Conservation (phyloP, 2,888 invertebrate genomes). For the Ophraella communa region DNA sequence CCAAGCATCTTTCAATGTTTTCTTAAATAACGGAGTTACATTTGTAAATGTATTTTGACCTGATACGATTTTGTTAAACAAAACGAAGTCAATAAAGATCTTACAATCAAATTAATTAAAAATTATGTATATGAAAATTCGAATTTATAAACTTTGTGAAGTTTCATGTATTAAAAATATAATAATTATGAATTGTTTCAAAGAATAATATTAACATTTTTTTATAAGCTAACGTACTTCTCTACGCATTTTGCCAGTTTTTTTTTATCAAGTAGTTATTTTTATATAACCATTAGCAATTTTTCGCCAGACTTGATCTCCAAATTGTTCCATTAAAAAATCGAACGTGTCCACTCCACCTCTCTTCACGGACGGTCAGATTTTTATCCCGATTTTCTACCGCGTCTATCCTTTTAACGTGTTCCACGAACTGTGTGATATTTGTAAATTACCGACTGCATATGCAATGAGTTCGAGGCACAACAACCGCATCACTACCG, state of each 20-base stretch:
- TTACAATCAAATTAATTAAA: no score
- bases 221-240: not conserved
- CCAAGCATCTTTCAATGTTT: no score
- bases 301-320: slow-evolving; percentile 17
- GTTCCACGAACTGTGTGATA: slow-evolving; percentile 30
- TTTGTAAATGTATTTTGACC: no score
- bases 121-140: no score
- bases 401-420: slow-evolving; percentile 23
- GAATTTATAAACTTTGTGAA: no score
- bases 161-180: no score
- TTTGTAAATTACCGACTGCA: slow-evolving; percentile 28
- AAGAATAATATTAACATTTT: not conserved
- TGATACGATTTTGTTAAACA: no score
- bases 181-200: no score
- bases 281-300: slow-evolving; percentile 26
- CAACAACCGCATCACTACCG: slow-evolving; percentile 9
- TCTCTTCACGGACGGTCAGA: slow-evolving; percentile 19
- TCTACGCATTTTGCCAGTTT: slow-evolving; percentile 3
- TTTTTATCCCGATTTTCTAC: slow-evolving; percentile 23
- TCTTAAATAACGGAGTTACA: no score
- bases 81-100: no score
- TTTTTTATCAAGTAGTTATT: slow-evolving; percentile 1
- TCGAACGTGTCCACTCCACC: slow-evolving; percentile 27
- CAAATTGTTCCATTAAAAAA: slow-evolving; percentile 23
- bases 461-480: slow-evolving; percentile 28